Evolutionary conservation across 1,140 invertebrate genomes (phyloP), one percentile per base, ranked within the genome.

Genomic region (Camponotus pennsylvanicus): DNA sequence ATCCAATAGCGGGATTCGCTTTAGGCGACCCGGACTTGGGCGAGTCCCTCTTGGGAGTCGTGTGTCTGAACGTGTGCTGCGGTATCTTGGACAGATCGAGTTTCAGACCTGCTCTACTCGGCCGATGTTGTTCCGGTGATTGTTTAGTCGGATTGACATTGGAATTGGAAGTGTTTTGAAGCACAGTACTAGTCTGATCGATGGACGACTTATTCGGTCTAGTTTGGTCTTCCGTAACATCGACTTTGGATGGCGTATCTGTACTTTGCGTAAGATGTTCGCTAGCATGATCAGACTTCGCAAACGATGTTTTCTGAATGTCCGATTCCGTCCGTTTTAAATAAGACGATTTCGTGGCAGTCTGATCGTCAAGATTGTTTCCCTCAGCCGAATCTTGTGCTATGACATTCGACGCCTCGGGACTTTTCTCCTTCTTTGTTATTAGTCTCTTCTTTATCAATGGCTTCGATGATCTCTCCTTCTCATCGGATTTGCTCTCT

Each of bases 1-100:
- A 82, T 37, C 67, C 73, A 3, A 57, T 0, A 45, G 0, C 37
- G 13, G 37, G 70, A 67, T 90, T 89, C 3, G 84, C 69, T 32
- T 86, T 92, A 0, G 90, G 67, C 27, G 70, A 75, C 5, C 92
- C 92, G 8, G 77, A 57, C 15, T 91, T 92, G 0, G 79, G 73
- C 3, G 91, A 88, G 0, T 94, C 94, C 45, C 89, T 93, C 55
- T 92, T 93, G 0, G 90, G 63, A 3, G 91, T 86, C 21, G 85
- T 70, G 32, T 90, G 92, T 52, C 93, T 91, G 63, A 94, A 94
- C 9, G 93, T 91, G 71, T 95, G 93, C 64, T 95, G 94, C 86
- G 96, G 96, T 88, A 97, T 96, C 91, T 96, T 96, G 15, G 96
- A 96, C 80, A 97, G 95, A 94, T 97, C 97, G 87, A 97, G 94